Base-by-base conservation (phyloP, 1,140 invertebrate species). In the Trichonephila clavata region DNA sequence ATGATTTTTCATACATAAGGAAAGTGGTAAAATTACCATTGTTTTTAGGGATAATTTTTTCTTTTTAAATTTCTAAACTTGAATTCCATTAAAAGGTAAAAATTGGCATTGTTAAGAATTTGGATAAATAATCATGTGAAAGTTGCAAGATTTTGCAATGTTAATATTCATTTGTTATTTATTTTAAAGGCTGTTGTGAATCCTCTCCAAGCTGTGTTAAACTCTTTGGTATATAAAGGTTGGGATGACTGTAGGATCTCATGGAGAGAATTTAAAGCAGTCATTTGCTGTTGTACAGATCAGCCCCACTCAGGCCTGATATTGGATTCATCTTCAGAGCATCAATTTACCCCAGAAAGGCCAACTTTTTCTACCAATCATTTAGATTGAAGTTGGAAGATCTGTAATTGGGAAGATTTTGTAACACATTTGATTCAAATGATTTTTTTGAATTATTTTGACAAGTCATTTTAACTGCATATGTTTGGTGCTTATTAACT, bases 151-250 rank as follows among this genome's bases (percentile, higher is more conserved):
- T 10, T 50, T 50, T 50, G 1, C 50, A 50, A 50, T 50, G 50
- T 50, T 50, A 50, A 10, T 50, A 0, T 50, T 50, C 50, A 50
- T 50, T 10, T 7, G 13, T 27, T 63, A 50, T 27, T 68, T 32
- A 2, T 83, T 24, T 68, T 96, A 86, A 95, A 98, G 98, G 98
- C 97, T 24, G 96, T 97, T 32, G 96, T 97, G 90, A 98, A 98
- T 96, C 98, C 98, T 24, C 96, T 98, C 91, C 98, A 98, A 96
- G 97, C 98, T 21, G 96, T 98, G 87, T 96, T 98, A 32, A 98
- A 98, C 95, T 97, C 97, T 50, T 95, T 98, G 27, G 97, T 98
- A 0, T 98, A 98, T 95, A 96, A 97, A 93, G 96, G 97, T 59
- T 94, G 92, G 93, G 80, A 90, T 20, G 63, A 57, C 20, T 94